A percentile compares a stretch with the other conserved stretches of the same genome.
Conservation (phyloP, 2,113 vertebrate species). For the Leiothrix lutea region DNA sequence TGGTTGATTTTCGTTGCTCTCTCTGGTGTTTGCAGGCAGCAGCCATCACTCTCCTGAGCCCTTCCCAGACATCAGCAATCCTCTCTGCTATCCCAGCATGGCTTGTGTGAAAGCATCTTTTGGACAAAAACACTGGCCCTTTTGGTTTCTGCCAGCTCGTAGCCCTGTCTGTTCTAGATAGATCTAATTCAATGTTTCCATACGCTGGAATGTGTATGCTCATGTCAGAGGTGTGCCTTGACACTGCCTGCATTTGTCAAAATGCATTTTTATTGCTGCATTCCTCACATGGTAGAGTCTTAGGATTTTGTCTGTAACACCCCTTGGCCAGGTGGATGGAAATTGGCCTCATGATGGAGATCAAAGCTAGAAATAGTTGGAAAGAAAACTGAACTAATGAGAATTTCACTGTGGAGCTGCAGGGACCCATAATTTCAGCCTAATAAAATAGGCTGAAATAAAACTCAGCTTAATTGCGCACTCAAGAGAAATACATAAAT, state of each 20-base stretch:
- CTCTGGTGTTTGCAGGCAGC: not conserved
- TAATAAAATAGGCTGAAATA: too few relatives aligned
- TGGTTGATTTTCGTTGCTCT: not conserved
- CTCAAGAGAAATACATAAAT: not conserved
- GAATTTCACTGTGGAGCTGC: not conserved
- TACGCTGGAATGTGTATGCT: not conserved
- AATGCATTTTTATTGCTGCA: not conserved
- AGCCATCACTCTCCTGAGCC: not conserved
- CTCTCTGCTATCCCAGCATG: not conserved
- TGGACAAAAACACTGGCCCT: not conserved
- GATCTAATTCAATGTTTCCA: not conserved
- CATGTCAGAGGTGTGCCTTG: not conserved
- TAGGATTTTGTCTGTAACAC: not conserved
- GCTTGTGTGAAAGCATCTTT: not conserved
- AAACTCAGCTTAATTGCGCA: not conserved
- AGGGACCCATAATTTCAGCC: not conserved
- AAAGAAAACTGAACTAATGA: not conserved
- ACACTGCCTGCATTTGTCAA: not conserved
- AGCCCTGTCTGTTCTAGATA: not conserved
- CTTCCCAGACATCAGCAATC: not conserved
- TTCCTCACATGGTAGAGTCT: not conserved
- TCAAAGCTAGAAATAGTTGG: not conserved
- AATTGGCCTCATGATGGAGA: not conserved
- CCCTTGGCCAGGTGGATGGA: not conserved
- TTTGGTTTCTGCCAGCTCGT: not conserved